Percentiles rank a stretch among this genome's conserved stretches.
These are phyloP conservation scores for Bimastos eiseni DNA, from an alignment of 2,888 invertebrate species.

Conservation along the genomic window DNA sequence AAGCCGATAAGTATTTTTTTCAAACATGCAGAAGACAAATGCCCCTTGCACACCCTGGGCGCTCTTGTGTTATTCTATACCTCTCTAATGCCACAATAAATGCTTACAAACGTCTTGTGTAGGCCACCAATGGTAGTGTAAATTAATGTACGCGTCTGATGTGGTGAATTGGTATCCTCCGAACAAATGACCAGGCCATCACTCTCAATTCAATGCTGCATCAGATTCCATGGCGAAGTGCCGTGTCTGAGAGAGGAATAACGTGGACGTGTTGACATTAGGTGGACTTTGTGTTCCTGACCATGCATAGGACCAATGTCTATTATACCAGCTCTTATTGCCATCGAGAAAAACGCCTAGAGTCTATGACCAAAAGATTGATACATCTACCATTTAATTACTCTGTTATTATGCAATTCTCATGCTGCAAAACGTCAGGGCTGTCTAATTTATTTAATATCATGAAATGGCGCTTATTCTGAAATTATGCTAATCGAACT, in stretches of 20 bases:
- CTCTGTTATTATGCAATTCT: background rate
- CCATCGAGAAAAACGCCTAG: background rate
- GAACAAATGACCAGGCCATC: background rate
- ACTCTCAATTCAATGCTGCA: background rate
- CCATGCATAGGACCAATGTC: background rate
- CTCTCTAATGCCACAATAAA: too few species aligned
- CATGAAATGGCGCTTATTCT: background rate
- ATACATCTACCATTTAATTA: background rate
- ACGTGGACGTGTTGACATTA: background rate
- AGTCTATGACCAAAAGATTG: background rate
- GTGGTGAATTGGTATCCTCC: background rate
- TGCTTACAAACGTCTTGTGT: too few species aligned
- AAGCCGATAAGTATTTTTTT: too few species aligned
- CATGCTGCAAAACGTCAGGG: background rate
- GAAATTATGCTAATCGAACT: background rate
- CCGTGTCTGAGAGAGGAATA: background rate
- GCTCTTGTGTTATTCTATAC: too few species aligned
- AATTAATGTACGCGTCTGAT: background rate
- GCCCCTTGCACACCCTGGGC: too few species aligned
- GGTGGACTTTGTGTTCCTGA: background rate
- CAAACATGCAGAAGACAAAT: too few species aligned
- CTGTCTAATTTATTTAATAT: background rate
- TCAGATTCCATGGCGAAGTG: background rate
- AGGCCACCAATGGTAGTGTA: too few species aligned
- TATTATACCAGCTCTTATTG: background rate